Evolutionary conservation across 1,140 invertebrate genomes (phyloP), one percentile per base, ranked within the genome.

Genomic region (Drosophila neocordata): DNA sequence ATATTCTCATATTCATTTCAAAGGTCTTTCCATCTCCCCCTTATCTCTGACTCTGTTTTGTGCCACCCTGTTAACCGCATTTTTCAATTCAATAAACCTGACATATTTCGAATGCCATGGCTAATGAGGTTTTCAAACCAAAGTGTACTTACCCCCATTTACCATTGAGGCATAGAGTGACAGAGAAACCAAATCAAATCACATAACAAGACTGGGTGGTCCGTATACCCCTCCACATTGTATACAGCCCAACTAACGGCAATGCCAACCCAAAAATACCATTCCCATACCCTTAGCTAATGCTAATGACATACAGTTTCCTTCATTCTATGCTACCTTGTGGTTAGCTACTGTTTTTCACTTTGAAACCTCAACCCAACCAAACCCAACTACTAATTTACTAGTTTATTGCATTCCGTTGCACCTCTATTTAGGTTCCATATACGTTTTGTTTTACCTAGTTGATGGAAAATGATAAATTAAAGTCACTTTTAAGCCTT

Each of bases 281-380:
- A 15, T 15, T 18, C 8, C 37, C n/a, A 38, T 48, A 48, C 53
- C 65, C 65, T 56, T 55, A 62, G 64, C 81, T 77, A 70, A 31
- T 84, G 80, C 73, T 84, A 84, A 84, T 85, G 82, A 85, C 77
- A 77, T 68, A 73, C 72, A 84, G 69, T 79, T 79, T 83, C 72
- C 73, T 82, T 68, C 58, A 57, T 76, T 67, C 61, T 69, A 68
- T 41, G 58, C 68, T 73, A 44, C 56, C 69, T 78, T 56, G 48
- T 62, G 57, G 53, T 44, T 69, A 41, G 13, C n/a, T 66, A 60
- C 73, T 76, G 58, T 76, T 76, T 76, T 61, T 44, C 35, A 52
- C 72, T 51, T 48, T 24, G 41, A 41, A 24, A 44, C 24, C 41
- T 57, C 22, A 20, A 13, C 38, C 38, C 22, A 11, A 20, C 58